These are phyloP conservation scores for Bambusicola thoracicus DNA, from an alignment of 2,113 vertebrate species.

Conservation along the genomic window DNA sequence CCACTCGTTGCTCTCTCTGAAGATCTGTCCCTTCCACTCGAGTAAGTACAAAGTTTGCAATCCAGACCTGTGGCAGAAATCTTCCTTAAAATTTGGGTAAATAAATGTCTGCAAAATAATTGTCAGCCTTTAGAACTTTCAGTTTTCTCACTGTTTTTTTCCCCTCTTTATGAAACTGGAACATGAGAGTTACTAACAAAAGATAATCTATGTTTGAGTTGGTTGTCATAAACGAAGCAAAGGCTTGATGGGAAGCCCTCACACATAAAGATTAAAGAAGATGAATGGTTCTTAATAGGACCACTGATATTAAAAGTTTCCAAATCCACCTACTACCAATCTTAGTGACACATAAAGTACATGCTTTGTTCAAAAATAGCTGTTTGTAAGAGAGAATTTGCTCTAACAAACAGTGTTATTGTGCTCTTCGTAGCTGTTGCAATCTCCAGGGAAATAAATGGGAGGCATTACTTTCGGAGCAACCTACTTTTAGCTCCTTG, in stretches of 20 bases:
- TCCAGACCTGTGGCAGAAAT: background rate
- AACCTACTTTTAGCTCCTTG: background rate
- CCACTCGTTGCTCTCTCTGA: background rate
- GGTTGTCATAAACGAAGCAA: slow-evolving; percentile 45
- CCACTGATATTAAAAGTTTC: slow-evolving; percentile 37
- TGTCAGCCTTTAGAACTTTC: background rate
- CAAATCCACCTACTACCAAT: background rate
- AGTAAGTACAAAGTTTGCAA: background rate
- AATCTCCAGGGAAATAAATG: too few relatives aligned
- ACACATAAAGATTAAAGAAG: slow-evolving; percentile 44
- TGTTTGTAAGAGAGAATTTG: too few relatives aligned
- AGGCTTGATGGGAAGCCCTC: slow-evolving; percentile 24
- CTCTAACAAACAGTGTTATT: too few relatives aligned
- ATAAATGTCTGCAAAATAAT: slow-evolving; percentile 16
- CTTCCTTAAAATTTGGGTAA: background rate
- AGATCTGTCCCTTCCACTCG: background rate
- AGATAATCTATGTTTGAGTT: slow-evolving; percentile 52
- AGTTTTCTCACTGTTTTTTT: background rate
- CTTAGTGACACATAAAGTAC: background rate
- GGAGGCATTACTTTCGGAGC: too few relatives aligned
- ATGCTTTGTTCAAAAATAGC: background rate
- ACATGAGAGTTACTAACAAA: slow-evolving; percentile 26
- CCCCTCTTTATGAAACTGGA: slow-evolving; percentile 6
- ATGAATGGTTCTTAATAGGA: slow-evolving; percentile 52
- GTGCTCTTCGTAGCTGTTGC: too few relatives aligned